Evolutionary conservation across 2,888 invertebrate genomes (phyloP).

Genomic region (Rhabditoides inermis): DNA sequence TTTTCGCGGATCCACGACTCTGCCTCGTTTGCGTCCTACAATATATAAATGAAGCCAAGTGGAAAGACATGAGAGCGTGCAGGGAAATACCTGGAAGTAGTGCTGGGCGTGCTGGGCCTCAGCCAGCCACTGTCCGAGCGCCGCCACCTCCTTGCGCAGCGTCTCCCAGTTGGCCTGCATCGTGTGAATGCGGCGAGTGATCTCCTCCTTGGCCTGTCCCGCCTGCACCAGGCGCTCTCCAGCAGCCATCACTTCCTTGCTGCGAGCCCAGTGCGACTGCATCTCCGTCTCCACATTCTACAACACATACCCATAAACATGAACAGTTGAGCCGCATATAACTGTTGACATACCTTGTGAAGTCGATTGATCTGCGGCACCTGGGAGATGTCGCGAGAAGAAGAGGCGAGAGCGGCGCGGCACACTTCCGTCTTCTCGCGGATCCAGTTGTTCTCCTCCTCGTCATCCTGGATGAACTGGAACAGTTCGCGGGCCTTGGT

Average conservation of each 20-base stretch:
- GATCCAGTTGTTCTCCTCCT: slow-evolving; percentile 94
- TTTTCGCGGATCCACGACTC: slow-evolving; percentile 96
- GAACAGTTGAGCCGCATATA: neutral
- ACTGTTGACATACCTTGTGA: slow-evolving; percentile 66
- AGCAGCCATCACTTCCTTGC: slow-evolving; percentile 53
- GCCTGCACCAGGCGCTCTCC: slow-evolving; percentile 41
- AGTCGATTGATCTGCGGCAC: slow-evolving; percentile 82
- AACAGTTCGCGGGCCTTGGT: slow-evolving; percentile 87
- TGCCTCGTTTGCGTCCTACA: slow-evolving; percentile 80
- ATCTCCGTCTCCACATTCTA: slow-evolving; percentile 70
- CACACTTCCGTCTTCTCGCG: slow-evolving; percentile 83
- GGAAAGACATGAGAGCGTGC: neutral
- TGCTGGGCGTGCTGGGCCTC: slow-evolving; percentile 87
- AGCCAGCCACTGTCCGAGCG: slow-evolving; percentile 69
- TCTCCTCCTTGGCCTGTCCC: slow-evolving; percentile 12
- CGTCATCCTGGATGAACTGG: slow-evolving; percentile 86
- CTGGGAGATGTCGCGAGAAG: slow-evolving; percentile 84
- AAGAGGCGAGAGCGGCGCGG: slow-evolving; percentile 78
- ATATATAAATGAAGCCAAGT: neutral
- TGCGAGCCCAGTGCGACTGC: slow-evolving; percentile 59
- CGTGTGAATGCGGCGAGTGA: slow-evolving; percentile 13
- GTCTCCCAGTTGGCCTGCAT: slow-evolving; percentile 68
- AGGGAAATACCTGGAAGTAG: slow-evolving; percentile 49
- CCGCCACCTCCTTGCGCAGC: slow-evolving; percentile 73
- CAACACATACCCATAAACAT: neutral